Conservation (phyloP, 2,797 vertebrate species). For the Columba guinea region DNA sequence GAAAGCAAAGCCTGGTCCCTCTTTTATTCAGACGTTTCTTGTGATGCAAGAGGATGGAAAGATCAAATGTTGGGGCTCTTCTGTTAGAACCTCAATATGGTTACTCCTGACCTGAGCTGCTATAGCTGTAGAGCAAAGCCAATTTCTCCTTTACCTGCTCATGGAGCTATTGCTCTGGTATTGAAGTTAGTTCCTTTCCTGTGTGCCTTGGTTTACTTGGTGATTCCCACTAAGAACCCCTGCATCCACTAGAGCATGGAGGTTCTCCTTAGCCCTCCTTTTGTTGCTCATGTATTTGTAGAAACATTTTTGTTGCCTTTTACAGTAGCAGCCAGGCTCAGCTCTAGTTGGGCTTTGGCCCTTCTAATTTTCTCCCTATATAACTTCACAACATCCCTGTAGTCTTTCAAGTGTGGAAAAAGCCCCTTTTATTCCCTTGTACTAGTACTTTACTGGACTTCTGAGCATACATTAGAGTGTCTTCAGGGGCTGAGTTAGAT, state of each 20-base stretch:
- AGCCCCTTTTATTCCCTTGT: not conserved
- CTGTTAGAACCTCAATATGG: not conserved
- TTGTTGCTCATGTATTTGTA: too few species aligned
- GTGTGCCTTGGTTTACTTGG: too few species aligned
- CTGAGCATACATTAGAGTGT: not conserved
- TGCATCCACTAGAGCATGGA: too few species aligned
- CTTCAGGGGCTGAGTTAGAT: not conserved
- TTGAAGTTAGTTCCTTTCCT: not conserved
- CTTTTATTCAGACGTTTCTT: not conserved
- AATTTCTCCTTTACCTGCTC: not conserved
- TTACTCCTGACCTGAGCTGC: not conserved
- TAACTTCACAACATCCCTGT: too few species aligned
- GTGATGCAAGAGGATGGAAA: not conserved
- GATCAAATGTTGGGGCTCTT: not conserved
- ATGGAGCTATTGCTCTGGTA: not conserved
- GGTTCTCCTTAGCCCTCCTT: too few species aligned
- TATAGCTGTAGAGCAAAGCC: not conserved
- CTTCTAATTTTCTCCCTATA: too few species aligned
- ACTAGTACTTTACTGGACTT: not conserved
- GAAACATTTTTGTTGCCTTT: too few species aligned
- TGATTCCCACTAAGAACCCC: not conserved
- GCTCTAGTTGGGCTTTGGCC: too few species aligned
- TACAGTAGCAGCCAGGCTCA: too few species aligned
- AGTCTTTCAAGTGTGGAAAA: too few species aligned
- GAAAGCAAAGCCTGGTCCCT: slow-evolving; percentile 20